Conservation (phyloP, 2,888 invertebrate species). For the Andrena bucephala region DNA sequence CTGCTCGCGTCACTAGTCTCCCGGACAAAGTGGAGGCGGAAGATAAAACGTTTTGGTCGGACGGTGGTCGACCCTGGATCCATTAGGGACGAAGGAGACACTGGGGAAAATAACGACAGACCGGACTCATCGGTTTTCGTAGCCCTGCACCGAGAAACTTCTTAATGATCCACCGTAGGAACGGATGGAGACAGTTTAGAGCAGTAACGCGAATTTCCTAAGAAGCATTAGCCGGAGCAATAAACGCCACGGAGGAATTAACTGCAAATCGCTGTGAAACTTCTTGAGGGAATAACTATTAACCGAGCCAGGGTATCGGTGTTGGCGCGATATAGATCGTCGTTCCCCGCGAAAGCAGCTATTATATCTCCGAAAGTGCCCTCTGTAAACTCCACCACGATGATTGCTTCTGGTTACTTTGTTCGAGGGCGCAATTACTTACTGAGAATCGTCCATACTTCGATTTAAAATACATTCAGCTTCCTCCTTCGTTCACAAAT, state of each 20-base stretch:
- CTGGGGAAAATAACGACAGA: conserved; percentile 65
- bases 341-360: not conserved
- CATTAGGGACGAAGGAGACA: conserved; percentile 57
- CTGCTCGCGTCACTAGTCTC: conserved; percentile 12
- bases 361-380: not conserved
- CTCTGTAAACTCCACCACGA: not conserved
- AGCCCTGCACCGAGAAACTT: conserved; percentile 61
- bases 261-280: conserved; percentile 59
- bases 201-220: conserved; percentile 66
- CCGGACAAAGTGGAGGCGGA: conserved; percentile 29
- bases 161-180: conserved; percentile 61
- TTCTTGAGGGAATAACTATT: conserved; percentile 59
- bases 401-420: conserved; percentile 37
- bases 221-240: conserved; percentile 61
- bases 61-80: conserved; percentile 45
- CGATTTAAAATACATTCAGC: too few relatives aligned
- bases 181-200: conserved; percentile 15
- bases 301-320: conserved; percentile 53
- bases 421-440: not conserved
- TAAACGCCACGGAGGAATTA: conserved; percentile 69
- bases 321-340: conserved; percentile 27
- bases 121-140: conserved; percentile 67
- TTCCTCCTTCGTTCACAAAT: too few relatives aligned
- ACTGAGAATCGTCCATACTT: not conserved
- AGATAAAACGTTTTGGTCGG: conserved; percentile 47